These are phyloP conservation scores for Astropecten irregularis DNA, from an alignment of 53 echinoderm and acorn worm genomes.

Conservation along the genomic window DNA sequence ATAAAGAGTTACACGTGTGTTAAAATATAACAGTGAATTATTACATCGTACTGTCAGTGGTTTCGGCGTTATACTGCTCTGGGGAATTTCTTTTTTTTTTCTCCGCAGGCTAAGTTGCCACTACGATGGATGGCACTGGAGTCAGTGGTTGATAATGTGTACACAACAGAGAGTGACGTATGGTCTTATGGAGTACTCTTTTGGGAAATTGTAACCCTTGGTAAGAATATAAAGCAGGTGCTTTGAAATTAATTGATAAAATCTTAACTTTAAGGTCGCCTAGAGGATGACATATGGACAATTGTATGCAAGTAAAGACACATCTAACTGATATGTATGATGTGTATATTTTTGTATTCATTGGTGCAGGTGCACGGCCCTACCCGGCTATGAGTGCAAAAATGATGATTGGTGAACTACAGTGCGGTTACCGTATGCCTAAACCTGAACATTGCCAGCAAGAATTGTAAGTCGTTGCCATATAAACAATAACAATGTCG, in stretches of 20 bases:
- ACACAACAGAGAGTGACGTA: conserved; percentile 31
- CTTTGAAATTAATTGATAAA: too few species aligned
- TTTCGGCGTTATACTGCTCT: too few species aligned
- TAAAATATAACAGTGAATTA: too few species aligned
- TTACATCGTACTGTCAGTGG: too few species aligned
- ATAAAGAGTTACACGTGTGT: too few species aligned
- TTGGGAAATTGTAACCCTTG: conserved; percentile 35
- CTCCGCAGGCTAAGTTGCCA: not conserved
- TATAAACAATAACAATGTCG: too few species aligned
- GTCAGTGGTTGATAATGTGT: conserved; percentile 17
- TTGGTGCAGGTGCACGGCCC: conserved; percentile 65
- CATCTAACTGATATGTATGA: too few species aligned
- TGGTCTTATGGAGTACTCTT: conserved; percentile 25
- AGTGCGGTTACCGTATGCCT: conserved; percentile 65
- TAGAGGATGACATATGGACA: too few species aligned
- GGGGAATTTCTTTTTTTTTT: not conserved
- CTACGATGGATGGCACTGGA: conserved; percentile 37
- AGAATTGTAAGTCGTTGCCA: conserved; percentile 56
- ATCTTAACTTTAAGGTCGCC: too few species aligned
- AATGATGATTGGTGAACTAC: conserved; percentile 57
- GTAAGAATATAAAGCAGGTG: too few species aligned
- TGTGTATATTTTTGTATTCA: too few species aligned
- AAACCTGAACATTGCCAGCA: conserved; percentile 70
- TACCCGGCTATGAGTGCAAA: conserved; percentile 64
- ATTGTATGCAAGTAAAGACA: too few species aligned